These are phyloP conservation scores for Adineta ricciae DNA, from an alignment of 2,888 invertebrate species.

Conservation along the genomic window DNA sequence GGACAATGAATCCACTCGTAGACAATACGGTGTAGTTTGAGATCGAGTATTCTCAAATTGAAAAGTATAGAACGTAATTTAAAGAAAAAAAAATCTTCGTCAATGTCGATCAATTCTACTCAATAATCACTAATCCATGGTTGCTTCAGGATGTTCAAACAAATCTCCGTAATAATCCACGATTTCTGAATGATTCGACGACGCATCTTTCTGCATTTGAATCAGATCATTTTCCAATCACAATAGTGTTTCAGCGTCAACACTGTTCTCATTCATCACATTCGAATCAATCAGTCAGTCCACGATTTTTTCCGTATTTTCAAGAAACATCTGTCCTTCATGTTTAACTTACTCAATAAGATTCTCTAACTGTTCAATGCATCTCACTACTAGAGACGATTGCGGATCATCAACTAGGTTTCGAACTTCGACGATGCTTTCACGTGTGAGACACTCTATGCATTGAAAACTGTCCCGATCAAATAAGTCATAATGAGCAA, in stretches of 20 bases:
- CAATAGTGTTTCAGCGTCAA: background rate
- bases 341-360: too few relatives aligned
- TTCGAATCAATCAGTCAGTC: too few relatives aligned
- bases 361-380: too few relatives aligned
- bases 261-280: too few relatives aligned
- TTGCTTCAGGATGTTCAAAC: background rate
- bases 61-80: too few relatives aligned
- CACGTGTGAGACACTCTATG: background rate
- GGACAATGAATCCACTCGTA: background rate
- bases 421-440: background rate
- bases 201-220: background rate
- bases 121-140: background rate
- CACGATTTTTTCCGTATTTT: too few relatives aligned
- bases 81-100: background rate
- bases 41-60: too few relatives aligned
- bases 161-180: background rate
- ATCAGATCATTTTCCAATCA: background rate
- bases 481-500: too few relatives aligned
- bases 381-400: too few relatives aligned
- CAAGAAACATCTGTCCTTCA: too few relatives aligned
- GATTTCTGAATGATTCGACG: background rate
- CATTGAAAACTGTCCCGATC: too few relatives aligned
- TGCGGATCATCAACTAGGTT: background rate
- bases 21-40: background rate
- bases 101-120: background rate